These are phyloP conservation scores for Oscheius sp. DNA, from an alignment of 2,888 invertebrate genomes.

Conservation along the genomic window DNA sequence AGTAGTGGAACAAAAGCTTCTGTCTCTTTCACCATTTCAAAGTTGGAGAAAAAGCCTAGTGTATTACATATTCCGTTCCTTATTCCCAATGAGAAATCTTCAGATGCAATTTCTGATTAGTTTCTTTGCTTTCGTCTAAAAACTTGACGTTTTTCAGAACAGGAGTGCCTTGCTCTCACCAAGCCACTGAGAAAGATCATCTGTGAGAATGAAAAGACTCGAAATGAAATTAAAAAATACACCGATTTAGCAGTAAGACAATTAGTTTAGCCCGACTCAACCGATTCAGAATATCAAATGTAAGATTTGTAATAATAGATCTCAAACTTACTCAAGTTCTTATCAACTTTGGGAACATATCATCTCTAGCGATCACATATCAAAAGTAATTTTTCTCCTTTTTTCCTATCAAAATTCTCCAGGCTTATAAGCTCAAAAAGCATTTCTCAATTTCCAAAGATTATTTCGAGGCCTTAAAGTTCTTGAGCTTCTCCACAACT, in stretches of 20 bases:
- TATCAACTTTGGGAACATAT: background rate
- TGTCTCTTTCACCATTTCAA: background rate
- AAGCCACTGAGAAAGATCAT: background rate
- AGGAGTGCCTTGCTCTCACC: background rate
- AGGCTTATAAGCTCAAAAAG: background rate
- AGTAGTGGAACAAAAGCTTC: background rate
- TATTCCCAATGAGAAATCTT: background rate
- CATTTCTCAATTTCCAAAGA: background rate
- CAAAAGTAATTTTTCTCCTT: background rate
- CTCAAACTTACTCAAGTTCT: too few relatives aligned
- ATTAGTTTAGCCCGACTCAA: background rate
- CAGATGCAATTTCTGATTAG: background rate
- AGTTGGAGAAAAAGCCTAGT: background rate
- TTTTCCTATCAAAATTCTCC: too few relatives aligned
- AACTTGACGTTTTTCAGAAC: background rate
- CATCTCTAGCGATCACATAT: background rate
- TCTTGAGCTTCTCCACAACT: too few relatives aligned
- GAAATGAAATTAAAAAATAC: background rate
- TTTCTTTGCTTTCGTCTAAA: background rate
- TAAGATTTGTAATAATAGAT: background rate
- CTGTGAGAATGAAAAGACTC: background rate
- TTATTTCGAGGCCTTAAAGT: background rate
- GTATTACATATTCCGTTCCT: background rate
- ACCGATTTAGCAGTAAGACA: background rate
- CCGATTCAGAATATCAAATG: background rate